phyloP scores from a whole-genome alignment of 2,113 vertebrate species.

The Bombycilla garrulus region DNA sequence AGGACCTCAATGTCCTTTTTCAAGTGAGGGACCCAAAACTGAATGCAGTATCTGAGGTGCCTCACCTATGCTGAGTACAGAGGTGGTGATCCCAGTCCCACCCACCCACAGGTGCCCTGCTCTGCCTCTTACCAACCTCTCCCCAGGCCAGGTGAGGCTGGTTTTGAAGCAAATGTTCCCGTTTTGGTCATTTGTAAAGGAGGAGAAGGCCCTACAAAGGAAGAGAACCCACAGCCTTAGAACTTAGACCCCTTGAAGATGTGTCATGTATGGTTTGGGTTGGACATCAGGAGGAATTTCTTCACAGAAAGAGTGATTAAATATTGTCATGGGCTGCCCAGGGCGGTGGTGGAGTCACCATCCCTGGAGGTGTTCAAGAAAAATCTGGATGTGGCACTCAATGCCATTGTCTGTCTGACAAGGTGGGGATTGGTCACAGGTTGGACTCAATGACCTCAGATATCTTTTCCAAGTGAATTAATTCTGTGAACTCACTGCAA shows the following conservation, averaged over 20 bases:
- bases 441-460: not conserved
- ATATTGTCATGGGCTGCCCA: not conserved
- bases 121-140: not conserved
- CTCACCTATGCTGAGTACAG: not conserved
- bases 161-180: not conserved
- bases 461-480: not conserved
- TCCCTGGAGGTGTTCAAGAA: not conserved
- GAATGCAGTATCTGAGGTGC: not conserved
- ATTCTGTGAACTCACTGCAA: not conserved
- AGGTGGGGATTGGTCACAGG: not conserved
- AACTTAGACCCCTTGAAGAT: not conserved
- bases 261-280: not conserved
- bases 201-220: too few relatives aligned
- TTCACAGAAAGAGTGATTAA: not conserved
- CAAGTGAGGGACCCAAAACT: not conserved
- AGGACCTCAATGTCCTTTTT: not conserved
- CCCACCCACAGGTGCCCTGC: not conserved
- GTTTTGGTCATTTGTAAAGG: not conserved
- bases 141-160: fast-evolving
- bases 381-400: not conserved
- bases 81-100: not conserved
- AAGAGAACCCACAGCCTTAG: not conserved
- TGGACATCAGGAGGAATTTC: not conserved
- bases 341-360: not conserved
- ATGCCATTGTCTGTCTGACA: not conserved